A percentile compares a stretch with the other conserved stretches of the same genome.
These are phyloP conservation scores for Yponomeuta cagnagella DNA, from an alignment of 2,888 invertebrate species.

Conservation along the genomic window DNA sequence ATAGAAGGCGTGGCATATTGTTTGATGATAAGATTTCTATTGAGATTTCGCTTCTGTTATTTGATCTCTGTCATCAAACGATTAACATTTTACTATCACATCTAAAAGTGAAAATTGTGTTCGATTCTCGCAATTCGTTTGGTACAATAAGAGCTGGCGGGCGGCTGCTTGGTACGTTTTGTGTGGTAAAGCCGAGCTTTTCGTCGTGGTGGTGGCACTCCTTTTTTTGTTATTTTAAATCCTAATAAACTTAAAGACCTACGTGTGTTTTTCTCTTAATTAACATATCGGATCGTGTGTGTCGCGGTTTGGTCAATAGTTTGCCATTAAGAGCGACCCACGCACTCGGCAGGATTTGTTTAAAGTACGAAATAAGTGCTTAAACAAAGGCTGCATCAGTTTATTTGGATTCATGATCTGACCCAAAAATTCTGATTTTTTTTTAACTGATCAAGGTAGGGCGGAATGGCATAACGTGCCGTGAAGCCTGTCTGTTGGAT, in stretches of 20 bases:
- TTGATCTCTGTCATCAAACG: neutral
- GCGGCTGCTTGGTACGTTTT: neutral
- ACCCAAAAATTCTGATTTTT: no score
- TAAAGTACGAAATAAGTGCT: neutral
- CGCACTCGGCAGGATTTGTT: neutral
- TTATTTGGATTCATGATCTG: neutral
- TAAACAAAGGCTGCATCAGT: neutral
- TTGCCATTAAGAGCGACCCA: conserved; percentile 7
- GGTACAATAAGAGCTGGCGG: neutral
- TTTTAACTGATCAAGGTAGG: no score
- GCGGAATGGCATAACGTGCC: no score
- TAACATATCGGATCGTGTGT: neutral
- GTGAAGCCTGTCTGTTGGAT: no score
- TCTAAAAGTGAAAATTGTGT: neutral
- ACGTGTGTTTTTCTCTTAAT: neutral
- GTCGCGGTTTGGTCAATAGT: conserved; percentile 7
- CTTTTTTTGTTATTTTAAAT: neutral
- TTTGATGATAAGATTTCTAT: neutral
- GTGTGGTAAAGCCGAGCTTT: neutral
- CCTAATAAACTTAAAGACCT: neutral
- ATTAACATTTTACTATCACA: neutral
- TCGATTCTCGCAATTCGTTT: neutral
- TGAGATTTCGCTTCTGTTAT: neutral
- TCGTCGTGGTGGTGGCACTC: neutral
- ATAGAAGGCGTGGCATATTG: neutral